Evolutionary conservation across 2,797 vertebrate genomes (phyloP).

Genomic region (Rachycentron canadum): DNA sequence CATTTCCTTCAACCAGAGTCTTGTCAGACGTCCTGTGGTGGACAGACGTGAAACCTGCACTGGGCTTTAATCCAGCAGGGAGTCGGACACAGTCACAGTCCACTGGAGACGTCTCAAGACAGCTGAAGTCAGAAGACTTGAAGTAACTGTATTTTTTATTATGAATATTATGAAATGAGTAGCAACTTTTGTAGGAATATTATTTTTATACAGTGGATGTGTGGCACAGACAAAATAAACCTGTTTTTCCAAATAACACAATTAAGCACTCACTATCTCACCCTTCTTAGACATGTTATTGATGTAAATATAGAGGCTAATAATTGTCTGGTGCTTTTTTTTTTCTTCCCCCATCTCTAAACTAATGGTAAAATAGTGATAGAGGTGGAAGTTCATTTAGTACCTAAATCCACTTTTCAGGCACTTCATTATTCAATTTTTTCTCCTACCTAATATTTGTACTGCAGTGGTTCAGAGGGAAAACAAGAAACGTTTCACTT

Average conservation of each 20-base stretch:
- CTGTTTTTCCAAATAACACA: constrained; percentile 85
- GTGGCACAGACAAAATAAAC: constrained; percentile 92
- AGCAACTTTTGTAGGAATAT: constrained; percentile 92
- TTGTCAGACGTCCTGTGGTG: constrained; percentile 74
- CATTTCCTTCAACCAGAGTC: constrained; percentile 87
- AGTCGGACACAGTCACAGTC: constrained; percentile 83
- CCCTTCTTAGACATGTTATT: background rate
- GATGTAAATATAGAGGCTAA: background rate
- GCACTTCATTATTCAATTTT: background rate
- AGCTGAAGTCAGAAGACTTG: constrained; percentile 92
- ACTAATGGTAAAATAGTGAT: too few species aligned
- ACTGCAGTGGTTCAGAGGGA: background rate
- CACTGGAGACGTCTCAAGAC: constrained; percentile 85
- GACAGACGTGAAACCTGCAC: constrained; percentile 82
- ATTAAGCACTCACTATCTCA: constrained; percentile 14
- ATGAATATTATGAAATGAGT: constrained; percentile 91
- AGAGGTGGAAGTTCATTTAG: background rate
- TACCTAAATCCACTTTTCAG: background rate
- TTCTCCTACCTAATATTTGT: background rate
- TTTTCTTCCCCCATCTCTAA: too few species aligned
- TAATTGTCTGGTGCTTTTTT: background rate
- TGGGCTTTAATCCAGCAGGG: constrained; percentile 84
- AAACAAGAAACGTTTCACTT: background rate
- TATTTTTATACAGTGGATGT: constrained; percentile 94
- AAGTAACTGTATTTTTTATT: constrained; percentile 89